Percentiles rank a stretch among this genome's conserved stretches.
Conservation (phyloP, 1,140 invertebrate genomes). For the Lineus longissimus region DNA sequence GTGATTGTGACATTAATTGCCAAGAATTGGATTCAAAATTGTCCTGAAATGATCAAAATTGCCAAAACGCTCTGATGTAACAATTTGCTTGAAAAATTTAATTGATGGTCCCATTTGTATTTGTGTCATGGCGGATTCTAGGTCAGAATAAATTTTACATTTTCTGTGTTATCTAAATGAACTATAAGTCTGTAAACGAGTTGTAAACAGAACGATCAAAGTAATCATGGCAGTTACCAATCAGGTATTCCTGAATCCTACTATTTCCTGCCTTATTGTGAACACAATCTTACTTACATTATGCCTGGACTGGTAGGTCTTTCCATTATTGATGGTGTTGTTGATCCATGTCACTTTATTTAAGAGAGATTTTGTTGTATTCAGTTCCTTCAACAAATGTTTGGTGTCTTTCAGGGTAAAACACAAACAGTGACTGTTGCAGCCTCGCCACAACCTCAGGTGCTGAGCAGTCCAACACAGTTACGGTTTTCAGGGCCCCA, state of each 20-base stretch:
- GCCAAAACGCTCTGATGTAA: neutral
- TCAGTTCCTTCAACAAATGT: neutral
- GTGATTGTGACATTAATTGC: neutral
- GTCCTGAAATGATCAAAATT: neutral
- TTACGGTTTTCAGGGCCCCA: conserved; percentile 33
- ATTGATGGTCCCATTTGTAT: too few relatives aligned
- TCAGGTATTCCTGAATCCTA: too few relatives aligned
- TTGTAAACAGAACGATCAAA: too few relatives aligned
- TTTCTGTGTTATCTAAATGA: neutral
- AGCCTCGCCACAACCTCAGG: conserved; percentile 29
- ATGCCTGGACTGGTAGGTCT: too few relatives aligned
- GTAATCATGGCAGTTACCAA: too few relatives aligned
- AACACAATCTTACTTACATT: too few relatives aligned
- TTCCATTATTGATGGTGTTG: too few relatives aligned
- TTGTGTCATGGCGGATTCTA: too few relatives aligned
- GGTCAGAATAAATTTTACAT: too few relatives aligned
- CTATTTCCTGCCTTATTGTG: too few relatives aligned
- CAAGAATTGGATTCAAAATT: neutral
- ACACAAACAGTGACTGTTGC: conserved; percentile 29
- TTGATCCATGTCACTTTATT: too few relatives aligned
- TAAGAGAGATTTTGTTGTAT: neutral
- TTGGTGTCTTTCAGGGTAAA: conserved; percentile 32
- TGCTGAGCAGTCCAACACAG: conserved; percentile 31
- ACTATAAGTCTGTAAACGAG: neutral
- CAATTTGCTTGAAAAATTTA: neutral